A percentile compares a stretch with the other conserved stretches of the same genome.
Evolutionary conservation across 2,113 vertebrate genomes (phyloP).

Genomic region (Carlito syrichta): DNA sequence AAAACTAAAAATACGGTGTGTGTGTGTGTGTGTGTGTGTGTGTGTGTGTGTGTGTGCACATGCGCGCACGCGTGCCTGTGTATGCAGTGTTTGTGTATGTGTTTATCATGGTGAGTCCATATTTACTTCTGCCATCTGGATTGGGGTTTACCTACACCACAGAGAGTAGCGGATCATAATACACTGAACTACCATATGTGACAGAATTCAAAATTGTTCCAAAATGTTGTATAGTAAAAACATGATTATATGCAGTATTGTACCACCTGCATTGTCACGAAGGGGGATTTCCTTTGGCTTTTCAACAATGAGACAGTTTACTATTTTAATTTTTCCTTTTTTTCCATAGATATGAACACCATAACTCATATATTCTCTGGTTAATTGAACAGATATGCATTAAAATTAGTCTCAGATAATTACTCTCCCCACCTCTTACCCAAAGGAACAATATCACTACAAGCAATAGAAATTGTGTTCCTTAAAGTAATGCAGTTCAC

Average conservation of each 20-base stretch:
- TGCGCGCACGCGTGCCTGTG: too few species aligned
- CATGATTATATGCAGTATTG: neutral
- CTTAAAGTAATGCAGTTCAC: neutral
- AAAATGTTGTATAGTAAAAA: slow-evolving; percentile 50
- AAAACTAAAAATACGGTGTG: too few species aligned
- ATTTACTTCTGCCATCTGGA: slow-evolving; percentile 64
- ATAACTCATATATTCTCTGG: neutral
- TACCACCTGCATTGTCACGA: slow-evolving; percentile 25
- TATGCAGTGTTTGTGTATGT: too few species aligned
- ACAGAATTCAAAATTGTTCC: slow-evolving; percentile 46
- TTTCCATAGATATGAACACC: neutral
- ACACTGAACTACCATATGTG: slow-evolving; percentile 58
- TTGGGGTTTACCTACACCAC: slow-evolving; percentile 1
- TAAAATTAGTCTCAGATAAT: slow-evolving; percentile 27
- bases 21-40: too few species aligned
- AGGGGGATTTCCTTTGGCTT: neutral
- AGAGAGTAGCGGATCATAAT: slow-evolving; percentile 33
- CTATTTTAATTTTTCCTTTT: neutral
- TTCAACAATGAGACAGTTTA: neutral
- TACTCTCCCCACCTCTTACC: neutral
- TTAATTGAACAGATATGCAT: neutral
- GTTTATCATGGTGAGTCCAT: slow-evolving; percentile 9
- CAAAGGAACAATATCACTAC: neutral
- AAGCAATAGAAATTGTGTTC: neutral
- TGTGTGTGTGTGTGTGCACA: too few species aligned